Percentiles rank a stretch among this genome's conserved stretches.
Conservation (phyloP, 2,797 vertebrate genomes). For the Sternotherus odoratus region DNA sequence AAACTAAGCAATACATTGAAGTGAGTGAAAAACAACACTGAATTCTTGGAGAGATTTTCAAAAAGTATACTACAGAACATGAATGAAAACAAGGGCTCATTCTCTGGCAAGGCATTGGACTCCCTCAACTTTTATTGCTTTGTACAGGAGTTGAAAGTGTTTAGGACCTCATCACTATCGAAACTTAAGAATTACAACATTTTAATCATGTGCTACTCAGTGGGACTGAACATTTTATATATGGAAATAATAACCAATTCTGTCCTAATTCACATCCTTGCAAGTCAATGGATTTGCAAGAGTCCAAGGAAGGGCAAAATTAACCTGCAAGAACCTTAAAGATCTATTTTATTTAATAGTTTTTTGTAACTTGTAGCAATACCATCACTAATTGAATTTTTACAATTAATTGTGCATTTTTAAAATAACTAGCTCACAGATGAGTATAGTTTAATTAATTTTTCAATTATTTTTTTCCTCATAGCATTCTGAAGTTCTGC, state of each 20-base stretch:
- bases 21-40: neutral
- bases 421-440: neutral
- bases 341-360: neutral
- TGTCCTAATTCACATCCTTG: neutral
- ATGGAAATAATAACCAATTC: neutral
- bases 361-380: neutral
- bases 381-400: fast-evolving
- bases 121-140: neutral
- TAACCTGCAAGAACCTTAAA: neutral
- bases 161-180: neutral
- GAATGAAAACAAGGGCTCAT: neutral
- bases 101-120: neutral
- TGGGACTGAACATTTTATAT: neutral
- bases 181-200: neutral
- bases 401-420: neutral
- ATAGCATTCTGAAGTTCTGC: neutral
- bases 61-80: neutral
- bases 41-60: neutral
- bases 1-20: neutral
- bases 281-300: fast-evolving
- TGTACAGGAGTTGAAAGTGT: neutral
- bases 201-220: neutral
- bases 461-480: neutral
- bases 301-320: neutral
- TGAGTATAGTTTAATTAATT: neutral